Base-by-base conservation (phyloP, 2,797 vertebrate genomes). In the Clamator glandarius region DNA sequence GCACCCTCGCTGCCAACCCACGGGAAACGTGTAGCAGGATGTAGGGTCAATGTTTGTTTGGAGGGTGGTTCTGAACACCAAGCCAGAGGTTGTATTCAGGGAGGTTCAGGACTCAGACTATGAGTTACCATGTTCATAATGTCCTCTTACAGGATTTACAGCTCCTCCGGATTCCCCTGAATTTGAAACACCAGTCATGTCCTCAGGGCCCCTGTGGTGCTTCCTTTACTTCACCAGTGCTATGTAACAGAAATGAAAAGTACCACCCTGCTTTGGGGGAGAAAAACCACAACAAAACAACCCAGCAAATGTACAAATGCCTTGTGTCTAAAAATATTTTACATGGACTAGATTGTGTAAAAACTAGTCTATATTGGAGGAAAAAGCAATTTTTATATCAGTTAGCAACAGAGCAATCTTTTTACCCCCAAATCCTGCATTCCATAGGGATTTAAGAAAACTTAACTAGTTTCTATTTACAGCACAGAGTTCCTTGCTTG, bases 1-100 rank as follows among this genome's bases (percentile, higher is more conserved):
- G 33, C 4, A 1, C 12, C 11, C n/a, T 39, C 3, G 0, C 2
- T 39, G 19, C 23, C 72, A 57, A 54, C 17, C 44, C 52, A 23
- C 13, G 25, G 70, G 64, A 90, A 58, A 20, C 0, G 2, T 25
- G 67, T 18, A 21, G 66, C 87, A 48, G 12, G 46, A 31, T 12
- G 31, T 11, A 36, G 25, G 50, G 59, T 36, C 0, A 7, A 42
- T 1, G 39, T 39, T 39, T 39, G 39, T 9, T 39, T 39, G 6
- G 15, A 9, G 15, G 11, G 13, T 8, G 3, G 24, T 31, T 42
- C 33, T n/a, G 23, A n/a, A 33, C 24, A 15, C 25, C 23, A 23
- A 20, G 42, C 15, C 15, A 42, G 59, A 31, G 8, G 15, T 9
- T 54, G 10, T 31, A 33, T 51, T 44, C 16, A 41, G 23, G 52